These are phyloP conservation scores for Bombus waltoni DNA, from an alignment of 1,140 invertebrate species.

Conservation along the genomic window DNA sequence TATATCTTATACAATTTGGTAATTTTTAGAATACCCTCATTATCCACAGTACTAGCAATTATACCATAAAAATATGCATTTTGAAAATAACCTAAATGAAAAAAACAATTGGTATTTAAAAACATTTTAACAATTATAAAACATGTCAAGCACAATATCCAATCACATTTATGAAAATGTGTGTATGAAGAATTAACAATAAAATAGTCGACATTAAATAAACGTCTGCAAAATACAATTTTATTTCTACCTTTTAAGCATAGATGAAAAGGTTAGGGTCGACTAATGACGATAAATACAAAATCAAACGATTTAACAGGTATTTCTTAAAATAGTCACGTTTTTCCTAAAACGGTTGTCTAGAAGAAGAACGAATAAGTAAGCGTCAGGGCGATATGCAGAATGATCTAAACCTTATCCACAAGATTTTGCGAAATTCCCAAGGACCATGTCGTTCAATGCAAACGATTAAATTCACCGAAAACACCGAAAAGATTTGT, in stretches of 20 bases:
- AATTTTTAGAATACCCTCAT: neutral
- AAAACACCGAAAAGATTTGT: neutral
- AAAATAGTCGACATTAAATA: neutral
- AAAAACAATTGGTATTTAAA: slow-evolving; percentile 17
- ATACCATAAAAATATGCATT: neutral
- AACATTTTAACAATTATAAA: neutral
- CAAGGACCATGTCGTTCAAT: neutral
- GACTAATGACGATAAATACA: slow-evolving; percentile 30
- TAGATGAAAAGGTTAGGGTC: slow-evolving; percentile 45
- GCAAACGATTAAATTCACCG: slow-evolving; percentile 4
- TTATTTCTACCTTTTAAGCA: neutral
- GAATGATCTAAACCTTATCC: slow-evolving; percentile 19
- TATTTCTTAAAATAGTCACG: slow-evolving; percentile 46
- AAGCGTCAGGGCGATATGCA: slow-evolving; percentile 30
- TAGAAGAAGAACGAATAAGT: slow-evolving; percentile 15
- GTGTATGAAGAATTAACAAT: neutral
- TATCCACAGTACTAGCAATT: neutral
- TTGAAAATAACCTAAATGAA: slow-evolving; percentile 25
- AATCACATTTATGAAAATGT: neutral
- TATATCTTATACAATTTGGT: neutral
- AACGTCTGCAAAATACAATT: slow-evolving; percentile 2
- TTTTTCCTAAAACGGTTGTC: slow-evolving; percentile 30
- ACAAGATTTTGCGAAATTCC: slow-evolving; percentile 7
- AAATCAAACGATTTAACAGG: slow-evolving; percentile 10
- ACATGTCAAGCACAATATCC: neutral